Evolutionary conservation across 2,888 invertebrate species (phyloP).

Genomic region (Drosophila mercatorum): DNA sequence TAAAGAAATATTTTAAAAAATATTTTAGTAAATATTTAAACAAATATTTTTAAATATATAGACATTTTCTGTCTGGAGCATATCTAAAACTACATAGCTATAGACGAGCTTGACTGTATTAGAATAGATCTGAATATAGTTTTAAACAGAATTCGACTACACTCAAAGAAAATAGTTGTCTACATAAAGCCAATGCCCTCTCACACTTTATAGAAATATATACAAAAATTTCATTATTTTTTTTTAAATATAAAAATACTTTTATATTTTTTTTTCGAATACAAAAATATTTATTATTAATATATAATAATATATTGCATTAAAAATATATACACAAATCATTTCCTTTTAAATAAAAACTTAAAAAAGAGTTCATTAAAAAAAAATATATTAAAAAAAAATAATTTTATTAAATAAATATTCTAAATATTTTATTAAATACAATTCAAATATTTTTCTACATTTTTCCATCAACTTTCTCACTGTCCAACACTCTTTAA

Average conservation of each 20-base stretch:
- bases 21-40: too few species aligned
- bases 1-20: too few species aligned
- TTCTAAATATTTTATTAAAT: background rate
- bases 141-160: background rate
- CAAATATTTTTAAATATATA: too few species aligned
- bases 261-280: too few species aligned
- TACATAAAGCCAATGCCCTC: background rate
- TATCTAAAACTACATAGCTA: background rate
- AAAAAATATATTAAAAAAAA: background rate
- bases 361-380: too few species aligned
- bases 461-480: background rate
- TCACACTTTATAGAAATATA: background rate
- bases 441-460: background rate
- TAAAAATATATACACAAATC: too few species aligned
- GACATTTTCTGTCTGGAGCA: background rate
- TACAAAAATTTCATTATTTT: too few species aligned
- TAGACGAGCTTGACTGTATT: background rate
- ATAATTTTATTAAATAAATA: background rate
- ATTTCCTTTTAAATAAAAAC: too few species aligned
- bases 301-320: too few species aligned
- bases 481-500: background rate
- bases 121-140: background rate
- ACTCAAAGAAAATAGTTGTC: background rate
- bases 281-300: too few species aligned
- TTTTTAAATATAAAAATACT: too few species aligned